Evolutionary conservation across 2,113 vertebrate genomes (phyloP).

Genomic region (Paedocypris sp.): DNA sequence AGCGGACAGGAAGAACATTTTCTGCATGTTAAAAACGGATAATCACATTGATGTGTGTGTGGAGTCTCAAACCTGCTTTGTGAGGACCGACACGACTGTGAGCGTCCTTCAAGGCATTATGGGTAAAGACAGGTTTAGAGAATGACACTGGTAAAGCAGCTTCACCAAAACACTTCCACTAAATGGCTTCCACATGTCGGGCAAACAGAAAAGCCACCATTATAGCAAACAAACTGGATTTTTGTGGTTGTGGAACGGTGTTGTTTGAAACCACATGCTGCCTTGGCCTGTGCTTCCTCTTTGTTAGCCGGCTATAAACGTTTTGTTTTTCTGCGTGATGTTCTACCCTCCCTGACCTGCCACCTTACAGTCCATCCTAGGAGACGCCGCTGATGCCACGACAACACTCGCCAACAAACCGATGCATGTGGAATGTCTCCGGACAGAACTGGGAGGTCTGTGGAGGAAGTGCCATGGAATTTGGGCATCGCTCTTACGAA

Average conservation of each 20-base stretch:
- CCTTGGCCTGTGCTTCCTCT: too few species aligned
- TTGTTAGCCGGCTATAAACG: too few species aligned
- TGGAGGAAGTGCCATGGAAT: too few species aligned
- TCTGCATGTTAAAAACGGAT: constrained; percentile 1
- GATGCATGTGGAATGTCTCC: too few species aligned
- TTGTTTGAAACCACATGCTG: constrained; percentile 30
- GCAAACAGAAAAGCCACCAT: constrained; percentile 23
- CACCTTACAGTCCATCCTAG: too few species aligned
- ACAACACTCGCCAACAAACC: too few species aligned
- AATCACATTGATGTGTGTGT: not conserved
- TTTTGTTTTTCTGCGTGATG: too few species aligned
- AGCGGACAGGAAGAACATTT: constrained; percentile 12
- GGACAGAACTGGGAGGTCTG: too few species aligned
- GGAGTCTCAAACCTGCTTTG: constrained; percentile 14
- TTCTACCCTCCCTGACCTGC: too few species aligned
- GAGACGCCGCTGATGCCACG: too few species aligned
- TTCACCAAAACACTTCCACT: constrained; percentile 19
- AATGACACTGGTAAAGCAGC: constrained; percentile 23
- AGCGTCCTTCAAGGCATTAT: constrained; percentile 17
- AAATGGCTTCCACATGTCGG: constrained; percentile 40
- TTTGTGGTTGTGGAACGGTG: constrained; percentile 21
- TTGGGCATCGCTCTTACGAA: too few species aligned
- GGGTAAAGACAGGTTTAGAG: constrained; percentile 23
- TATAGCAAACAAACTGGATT: constrained; percentile 29
- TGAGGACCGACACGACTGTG: constrained; percentile 5